phyloP scores from a whole-genome alignment of 2,113 vertebrate species.

The Larimichthys crocea region DNA sequence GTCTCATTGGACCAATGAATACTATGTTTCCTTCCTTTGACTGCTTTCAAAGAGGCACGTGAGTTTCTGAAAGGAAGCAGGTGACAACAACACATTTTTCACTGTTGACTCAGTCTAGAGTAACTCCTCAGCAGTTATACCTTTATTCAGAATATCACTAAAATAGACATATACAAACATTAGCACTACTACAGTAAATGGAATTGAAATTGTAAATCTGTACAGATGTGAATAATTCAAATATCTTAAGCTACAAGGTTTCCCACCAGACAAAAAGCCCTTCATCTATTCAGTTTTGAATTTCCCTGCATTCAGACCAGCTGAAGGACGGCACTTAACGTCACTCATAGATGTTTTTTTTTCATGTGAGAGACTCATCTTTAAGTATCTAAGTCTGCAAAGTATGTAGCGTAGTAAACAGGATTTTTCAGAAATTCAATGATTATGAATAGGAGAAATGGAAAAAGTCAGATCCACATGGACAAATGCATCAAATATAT shows the following conservation, averaged over 20 bases:
- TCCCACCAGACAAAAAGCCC: neutral
- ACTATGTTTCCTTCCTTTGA: conserved; percentile 53
- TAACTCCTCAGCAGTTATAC: neutral
- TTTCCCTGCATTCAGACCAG: no score
- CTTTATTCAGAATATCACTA: no score
- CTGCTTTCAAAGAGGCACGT: conserved; percentile 33
- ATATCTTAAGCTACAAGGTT: no score
- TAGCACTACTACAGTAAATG: neutral
- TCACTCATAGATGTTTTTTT: no score
- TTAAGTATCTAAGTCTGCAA: neutral
- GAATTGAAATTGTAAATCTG: neutral
- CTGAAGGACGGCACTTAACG: no score
- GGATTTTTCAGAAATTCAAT: neutral
- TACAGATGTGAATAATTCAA: neutral
- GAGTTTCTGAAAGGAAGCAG: conserved; percentile 49
- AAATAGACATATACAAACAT: neutral
- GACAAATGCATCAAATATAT: neutral
- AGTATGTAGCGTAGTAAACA: neutral
- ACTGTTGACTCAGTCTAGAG: conserved; percentile 2
- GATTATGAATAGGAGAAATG: neutral
- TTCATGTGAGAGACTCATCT: no score
- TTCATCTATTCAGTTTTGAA: neutral
- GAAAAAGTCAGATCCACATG: neutral
- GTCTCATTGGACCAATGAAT: conserved; percentile 39
- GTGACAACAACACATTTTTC: neutral